Evolutionary conservation across 1,140 invertebrate species (phyloP).

Genomic region (Drosophila nikananu): DNA sequence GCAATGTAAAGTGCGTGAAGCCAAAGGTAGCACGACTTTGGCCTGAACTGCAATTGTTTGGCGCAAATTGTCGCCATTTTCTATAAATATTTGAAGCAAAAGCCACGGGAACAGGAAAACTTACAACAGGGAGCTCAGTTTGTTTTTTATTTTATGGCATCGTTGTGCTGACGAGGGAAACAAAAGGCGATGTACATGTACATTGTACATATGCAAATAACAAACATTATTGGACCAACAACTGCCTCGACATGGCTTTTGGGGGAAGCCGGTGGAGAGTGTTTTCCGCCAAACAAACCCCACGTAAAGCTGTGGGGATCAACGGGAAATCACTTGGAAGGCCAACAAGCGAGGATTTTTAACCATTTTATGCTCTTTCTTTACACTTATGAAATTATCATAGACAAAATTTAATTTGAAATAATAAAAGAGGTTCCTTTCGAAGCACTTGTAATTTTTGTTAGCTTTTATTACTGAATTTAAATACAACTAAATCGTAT

Average conservation of each 20-base stretch:
- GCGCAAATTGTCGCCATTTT: conserved; percentile 66
- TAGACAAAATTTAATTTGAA: too few relatives aligned
- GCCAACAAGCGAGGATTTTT: not conserved
- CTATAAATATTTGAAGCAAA: conserved; percentile 75
- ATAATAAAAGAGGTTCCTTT: too few relatives aligned
- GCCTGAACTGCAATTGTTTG: conserved; percentile 60
- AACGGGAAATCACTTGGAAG: conserved; percentile 2
- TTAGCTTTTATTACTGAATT: not conserved
- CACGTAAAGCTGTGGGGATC: not conserved
- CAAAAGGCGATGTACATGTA: conserved; percentile 44
- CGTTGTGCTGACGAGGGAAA: conserved; percentile 55
- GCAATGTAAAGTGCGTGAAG: conserved; percentile 55
- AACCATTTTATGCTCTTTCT: not conserved
- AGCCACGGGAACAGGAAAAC: conserved; percentile 25
- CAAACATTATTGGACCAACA: conserved; percentile 42
- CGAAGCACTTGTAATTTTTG: too few relatives aligned
- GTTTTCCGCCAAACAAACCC: not conserved
- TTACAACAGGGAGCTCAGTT: conserved; percentile 44
- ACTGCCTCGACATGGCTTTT: too few relatives aligned
- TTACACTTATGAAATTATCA: too few relatives aligned
- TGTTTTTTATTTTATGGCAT: conserved; percentile 40
- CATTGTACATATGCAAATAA: conserved; percentile 59
- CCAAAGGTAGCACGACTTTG: conserved; percentile 7
- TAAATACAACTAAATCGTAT: not conserved
- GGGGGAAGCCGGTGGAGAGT: conserved; percentile 1